These are phyloP conservation scores for Musca domestica DNA, from an alignment of 1,140 invertebrate species.

Conservation along the genomic window DNA sequence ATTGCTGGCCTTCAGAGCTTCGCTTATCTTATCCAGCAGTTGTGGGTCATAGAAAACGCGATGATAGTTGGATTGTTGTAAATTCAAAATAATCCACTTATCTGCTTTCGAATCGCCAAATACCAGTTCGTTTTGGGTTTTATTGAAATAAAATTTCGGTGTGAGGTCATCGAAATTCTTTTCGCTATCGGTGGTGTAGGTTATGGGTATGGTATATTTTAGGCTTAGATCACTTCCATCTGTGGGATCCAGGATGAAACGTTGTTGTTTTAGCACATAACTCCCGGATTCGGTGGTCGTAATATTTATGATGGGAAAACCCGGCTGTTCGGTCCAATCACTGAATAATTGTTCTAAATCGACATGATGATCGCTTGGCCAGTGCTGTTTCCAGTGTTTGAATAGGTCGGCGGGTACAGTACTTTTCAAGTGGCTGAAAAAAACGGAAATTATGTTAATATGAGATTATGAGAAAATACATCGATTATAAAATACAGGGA, in stretches of 20 bases:
- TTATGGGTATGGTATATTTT: constrained; percentile 65
- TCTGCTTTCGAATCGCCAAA: neutral
- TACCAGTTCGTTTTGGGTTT: constrained; percentile 25
- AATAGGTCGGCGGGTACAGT: constrained; percentile 33
- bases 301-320: constrained; percentile 67
- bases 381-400: constrained; percentile 30
- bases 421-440: constrained; percentile 31
- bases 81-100: constrained; percentile 55
- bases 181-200: constrained; percentile 56
- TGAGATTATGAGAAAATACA: too few relatives aligned
- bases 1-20: constrained; percentile 45
- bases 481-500: too few relatives aligned
- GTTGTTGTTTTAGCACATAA: constrained; percentile 47
- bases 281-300: neutral
- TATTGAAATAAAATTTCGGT: constrained; percentile 53
- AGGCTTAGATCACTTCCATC: constrained; percentile 35
- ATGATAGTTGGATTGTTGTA: constrained; percentile 60
- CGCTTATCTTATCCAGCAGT: constrained; percentile 57
- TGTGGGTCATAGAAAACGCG: constrained; percentile 61
- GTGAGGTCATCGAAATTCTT: constrained; percentile 58
- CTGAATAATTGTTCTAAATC: constrained; percentile 48
- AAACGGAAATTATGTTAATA: too few relatives aligned
- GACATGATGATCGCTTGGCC: constrained; percentile 25
- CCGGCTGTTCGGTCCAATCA: constrained; percentile 89
- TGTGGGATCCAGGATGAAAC: constrained; percentile 56